A percentile compares a stretch with the other conserved stretches of the same genome.
These are phyloP conservation scores for Xanthia icteritia DNA, from an alignment of 2,888 invertebrate genomes.

Conservation along the genomic window DNA sequence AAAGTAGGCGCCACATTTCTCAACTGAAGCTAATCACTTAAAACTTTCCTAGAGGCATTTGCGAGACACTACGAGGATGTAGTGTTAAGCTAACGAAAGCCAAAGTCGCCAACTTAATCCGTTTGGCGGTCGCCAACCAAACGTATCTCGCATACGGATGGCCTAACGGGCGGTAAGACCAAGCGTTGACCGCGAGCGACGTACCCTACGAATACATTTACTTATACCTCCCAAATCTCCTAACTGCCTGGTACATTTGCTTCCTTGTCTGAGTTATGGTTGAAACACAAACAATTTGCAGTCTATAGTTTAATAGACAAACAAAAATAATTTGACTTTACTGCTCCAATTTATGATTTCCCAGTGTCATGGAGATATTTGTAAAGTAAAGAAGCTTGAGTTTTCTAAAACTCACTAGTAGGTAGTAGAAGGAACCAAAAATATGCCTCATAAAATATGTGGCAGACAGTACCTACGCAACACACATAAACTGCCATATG, in stretches of 20 bases:
- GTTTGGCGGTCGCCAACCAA: conserved; percentile 60
- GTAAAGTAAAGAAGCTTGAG: background rate
- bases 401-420: background rate
- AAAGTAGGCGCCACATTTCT: conserved; percentile 5
- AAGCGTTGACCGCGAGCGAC: conserved; percentile 41
- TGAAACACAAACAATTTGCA: conserved; percentile 19
- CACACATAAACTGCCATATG: conserved; percentile 27
- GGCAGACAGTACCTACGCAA: background rate
- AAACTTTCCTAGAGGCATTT: conserved; percentile 44
- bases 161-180: conserved; percentile 34
- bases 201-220: conserved; percentile 47
- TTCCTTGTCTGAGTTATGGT: conserved; percentile 33
- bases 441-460: background rate
- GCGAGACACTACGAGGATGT: conserved; percentile 24
- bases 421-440: background rate
- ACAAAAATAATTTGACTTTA: conserved; percentile 4
- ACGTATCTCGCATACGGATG: conserved; percentile 52
- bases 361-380: background rate
- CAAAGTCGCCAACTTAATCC: conserved; percentile 63
- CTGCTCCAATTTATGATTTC: conserved; percentile 5
- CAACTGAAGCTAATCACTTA: conserved; percentile 47
- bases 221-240: conserved; percentile 31
- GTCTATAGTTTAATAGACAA: conserved; percentile 30
- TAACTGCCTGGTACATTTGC: conserved; percentile 49
- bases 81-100: conserved; percentile 59